Percentiles rank a stretch among this genome's conserved stretches.
Evolutionary conservation across 2,797 vertebrate species (phyloP).

Genomic region (Cygnus olor): DNA sequence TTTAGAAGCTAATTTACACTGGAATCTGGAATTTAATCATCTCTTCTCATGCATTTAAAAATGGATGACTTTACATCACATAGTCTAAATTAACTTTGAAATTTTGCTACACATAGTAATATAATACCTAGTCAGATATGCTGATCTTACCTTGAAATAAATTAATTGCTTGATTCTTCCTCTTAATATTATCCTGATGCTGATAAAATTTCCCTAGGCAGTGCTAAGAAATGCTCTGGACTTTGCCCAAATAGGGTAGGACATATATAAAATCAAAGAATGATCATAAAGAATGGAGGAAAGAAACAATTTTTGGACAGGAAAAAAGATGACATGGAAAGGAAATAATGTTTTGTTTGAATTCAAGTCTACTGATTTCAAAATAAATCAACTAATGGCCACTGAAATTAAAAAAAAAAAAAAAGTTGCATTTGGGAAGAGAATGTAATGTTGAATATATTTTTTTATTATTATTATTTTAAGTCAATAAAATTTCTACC

Average conservation of each 20-base stretch:
- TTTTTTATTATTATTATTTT: background rate
- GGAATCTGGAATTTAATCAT: conserved; percentile 73
- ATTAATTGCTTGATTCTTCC: conserved; percentile 75
- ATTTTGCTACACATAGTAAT: conserved; percentile 64
- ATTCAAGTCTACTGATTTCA: background rate
- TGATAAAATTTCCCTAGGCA: conserved; percentile 60
- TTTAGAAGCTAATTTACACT: conserved; percentile 70
- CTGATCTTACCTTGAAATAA: conserved; percentile 72
- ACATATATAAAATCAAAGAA: background rate
- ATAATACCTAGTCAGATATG: conserved; percentile 68
- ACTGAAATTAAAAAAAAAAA: background rate
- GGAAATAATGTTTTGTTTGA: background rate
- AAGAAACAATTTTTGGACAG: background rate
- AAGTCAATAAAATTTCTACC: background rate
- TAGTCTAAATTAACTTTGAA: conserved; percentile 70
- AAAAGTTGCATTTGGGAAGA: background rate
- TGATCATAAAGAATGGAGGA: background rate
- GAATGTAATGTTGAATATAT: background rate
- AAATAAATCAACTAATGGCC: background rate
- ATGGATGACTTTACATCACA: conserved; percentile 48
- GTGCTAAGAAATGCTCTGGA: conserved; percentile 21
- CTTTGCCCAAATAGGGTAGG: background rate
- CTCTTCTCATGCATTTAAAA: conserved; percentile 60
- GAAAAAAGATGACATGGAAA: background rate
- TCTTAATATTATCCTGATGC: conserved; percentile 62